A percentile compares a stretch with the other conserved stretches of the same genome.
phyloP scores from a whole-genome alignment of 2,888 invertebrate species.

The Strigamia maritima region DNA sequence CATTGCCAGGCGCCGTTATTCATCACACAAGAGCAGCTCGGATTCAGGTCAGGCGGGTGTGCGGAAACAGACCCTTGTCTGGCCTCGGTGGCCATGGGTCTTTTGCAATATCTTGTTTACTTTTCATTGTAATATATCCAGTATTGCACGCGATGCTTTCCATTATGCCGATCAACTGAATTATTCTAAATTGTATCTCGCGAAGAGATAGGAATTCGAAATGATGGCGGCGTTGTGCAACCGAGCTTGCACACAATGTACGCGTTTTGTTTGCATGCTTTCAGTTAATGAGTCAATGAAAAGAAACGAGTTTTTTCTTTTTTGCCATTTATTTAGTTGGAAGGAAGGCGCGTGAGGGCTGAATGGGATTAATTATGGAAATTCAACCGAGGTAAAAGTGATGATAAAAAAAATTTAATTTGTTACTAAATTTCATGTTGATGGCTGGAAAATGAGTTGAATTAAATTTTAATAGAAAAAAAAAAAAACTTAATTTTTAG shows the following conservation, averaged over 20 bases:
- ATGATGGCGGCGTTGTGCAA: neutral
- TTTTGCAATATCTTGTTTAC: neutral
- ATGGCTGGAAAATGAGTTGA: too few relatives aligned
- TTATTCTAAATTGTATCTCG: neutral
- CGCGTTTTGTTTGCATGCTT: neutral
- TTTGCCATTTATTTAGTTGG: neutral
- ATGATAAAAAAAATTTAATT: too few relatives aligned
- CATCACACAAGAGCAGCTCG: neutral
- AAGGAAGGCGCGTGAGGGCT: neutral
- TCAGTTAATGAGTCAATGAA: neutral
- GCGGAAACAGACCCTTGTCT: constrained; percentile 4
- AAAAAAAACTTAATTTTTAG: too few relatives aligned
- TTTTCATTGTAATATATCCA: neutral
- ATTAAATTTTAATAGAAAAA: too few relatives aligned
- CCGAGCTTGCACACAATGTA: neutral
- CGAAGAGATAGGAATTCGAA: constrained; percentile 1
- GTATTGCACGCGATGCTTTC: neutral
- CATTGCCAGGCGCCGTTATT: constrained; percentile 12
- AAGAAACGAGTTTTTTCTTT: neutral
- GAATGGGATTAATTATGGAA: neutral
- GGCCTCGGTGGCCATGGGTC: neutral
- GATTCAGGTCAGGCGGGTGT: neutral
- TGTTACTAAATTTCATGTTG: too few relatives aligned
- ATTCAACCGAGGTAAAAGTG: neutral
- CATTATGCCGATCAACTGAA: neutral